Evolutionary conservation across 1,140 invertebrate genomes (phyloP).

Genomic region (Drosophila malerkotliana): DNA sequence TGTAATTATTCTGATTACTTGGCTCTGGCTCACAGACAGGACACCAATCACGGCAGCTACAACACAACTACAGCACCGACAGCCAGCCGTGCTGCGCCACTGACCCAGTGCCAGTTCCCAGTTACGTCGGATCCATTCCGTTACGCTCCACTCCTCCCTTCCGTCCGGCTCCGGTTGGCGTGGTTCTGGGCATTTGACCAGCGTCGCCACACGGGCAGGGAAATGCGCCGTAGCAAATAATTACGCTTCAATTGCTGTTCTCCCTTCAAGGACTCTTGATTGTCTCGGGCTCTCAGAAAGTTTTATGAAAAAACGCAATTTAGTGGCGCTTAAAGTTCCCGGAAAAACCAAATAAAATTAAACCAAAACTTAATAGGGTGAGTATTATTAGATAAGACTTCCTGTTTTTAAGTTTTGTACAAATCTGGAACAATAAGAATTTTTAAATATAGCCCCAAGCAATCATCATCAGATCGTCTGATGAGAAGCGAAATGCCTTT

Average conservation of each 20-base stretch:
- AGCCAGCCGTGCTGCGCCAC: slow-evolving; percentile 61
- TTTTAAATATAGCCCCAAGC: too few relatives aligned
- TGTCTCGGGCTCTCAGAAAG: slow-evolving; percentile 33
- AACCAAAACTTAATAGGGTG: slow-evolving; percentile 3
- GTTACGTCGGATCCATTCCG: slow-evolving; percentile 26
- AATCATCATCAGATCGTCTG: too few relatives aligned
- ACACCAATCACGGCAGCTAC: slow-evolving; percentile 34
- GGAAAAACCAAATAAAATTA: slow-evolving; percentile 6
- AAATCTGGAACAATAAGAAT: not conserved
- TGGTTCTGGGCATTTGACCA: slow-evolving; percentile 56
- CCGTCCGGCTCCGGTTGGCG: slow-evolving; percentile 1
- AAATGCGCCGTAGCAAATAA: slow-evolving; percentile 79
- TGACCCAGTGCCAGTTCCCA: slow-evolving; percentile 77
- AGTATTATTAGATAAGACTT: not conserved
- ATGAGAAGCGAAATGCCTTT: too few relatives aligned
- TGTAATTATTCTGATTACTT: slow-evolving; percentile 81
- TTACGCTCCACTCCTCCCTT: slow-evolving; percentile 8
- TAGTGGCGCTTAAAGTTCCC: slow-evolving; percentile 21
- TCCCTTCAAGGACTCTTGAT: slow-evolving; percentile 57
- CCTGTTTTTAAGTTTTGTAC: too few relatives aligned
- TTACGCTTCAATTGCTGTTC: slow-evolving; percentile 75
- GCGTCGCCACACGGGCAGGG: slow-evolving; percentile 62
- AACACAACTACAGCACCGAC: slow-evolving; percentile 27
- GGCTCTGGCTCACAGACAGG: slow-evolving; percentile 41
- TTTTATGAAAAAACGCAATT: slow-evolving; percentile 15